Evolutionary conservation across 2,888 invertebrate genomes (phyloP), one percentile per base, ranked within the genome.

Genomic region (Xestia c-nigrum): DNA sequence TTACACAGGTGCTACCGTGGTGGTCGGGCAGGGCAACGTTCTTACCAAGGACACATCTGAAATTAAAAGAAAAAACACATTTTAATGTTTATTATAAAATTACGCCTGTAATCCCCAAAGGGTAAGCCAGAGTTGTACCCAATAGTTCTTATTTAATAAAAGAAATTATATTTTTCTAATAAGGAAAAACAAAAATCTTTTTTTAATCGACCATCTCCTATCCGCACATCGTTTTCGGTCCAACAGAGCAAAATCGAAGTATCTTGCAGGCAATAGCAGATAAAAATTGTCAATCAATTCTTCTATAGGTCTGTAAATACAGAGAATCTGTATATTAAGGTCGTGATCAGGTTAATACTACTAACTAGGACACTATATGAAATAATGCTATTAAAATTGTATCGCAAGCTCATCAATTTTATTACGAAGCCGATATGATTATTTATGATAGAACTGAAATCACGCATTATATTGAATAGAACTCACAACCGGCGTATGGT

Each of bases 11-110:
- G 12, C 31, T 6, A 50, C 68, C 5, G 72, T 67, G 21, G 76
- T 46, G 9, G 80, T 47, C 38, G 85, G 84, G 80, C 87, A 87
- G 5, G 80, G 87, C 38, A 76, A 71, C 14, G 72, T 61, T 57
- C 87, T 79, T 6, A 31, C 0, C 67, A 87, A 46, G 66, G 52
- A 63, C 5, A 87, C 87, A 75, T 0, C 87, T 87, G 85, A 70
- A 87, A 87, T 67, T 57, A 10, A 55, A 70, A 72, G n/a, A 65
- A 74, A 55, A 12, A 71, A 72, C 43, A 40, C 9, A 9, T 69
- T n/a, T 64, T 75, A 55, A 40, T 64, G 0, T 66, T 52, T 38
- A 61, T 67, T 52, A 43, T 71, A 59, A 16, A 9, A 59, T 31
- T 14, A 59, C 31, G 59, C 19, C 31, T 19, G 59, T 31, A 59